Conservation (phyloP, 1,140 invertebrate genomes). For the Drosophila orena region DNA sequence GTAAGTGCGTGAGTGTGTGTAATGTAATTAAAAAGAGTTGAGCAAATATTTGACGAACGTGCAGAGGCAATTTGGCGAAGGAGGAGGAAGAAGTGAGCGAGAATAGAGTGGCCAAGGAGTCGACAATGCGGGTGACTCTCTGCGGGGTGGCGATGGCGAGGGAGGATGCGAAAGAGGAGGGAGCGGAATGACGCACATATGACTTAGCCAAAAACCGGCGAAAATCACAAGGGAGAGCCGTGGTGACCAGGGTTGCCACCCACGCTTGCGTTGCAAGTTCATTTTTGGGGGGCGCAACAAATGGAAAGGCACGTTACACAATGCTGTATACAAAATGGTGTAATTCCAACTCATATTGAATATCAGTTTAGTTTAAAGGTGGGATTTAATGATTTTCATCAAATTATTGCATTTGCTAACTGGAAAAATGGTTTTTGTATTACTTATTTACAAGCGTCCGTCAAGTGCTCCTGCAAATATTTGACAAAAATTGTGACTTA, state of each 20-base stretch:
- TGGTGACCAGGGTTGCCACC: conserved; percentile 26
- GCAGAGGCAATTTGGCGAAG: conserved; percentile 71
- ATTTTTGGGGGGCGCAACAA: conserved; percentile 52
- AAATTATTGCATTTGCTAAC: background rate
- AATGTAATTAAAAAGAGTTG: conserved; percentile 84
- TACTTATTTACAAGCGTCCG: no score
- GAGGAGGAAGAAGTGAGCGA: conserved; percentile 21
- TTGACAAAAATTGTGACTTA: background rate
- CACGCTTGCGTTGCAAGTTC: background rate
- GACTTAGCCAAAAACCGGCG: conserved; percentile 48
- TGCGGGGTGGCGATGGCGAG: conserved; percentile 5
- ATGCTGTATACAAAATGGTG: conserved; percentile 26
- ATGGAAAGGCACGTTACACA: conserved; percentile 66
- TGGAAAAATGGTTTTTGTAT: no score
- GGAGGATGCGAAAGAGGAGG: background rate
- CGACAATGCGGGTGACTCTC: conserved; percentile 41
- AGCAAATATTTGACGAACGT: conserved; percentile 84
- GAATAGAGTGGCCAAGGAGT: conserved; percentile 22
- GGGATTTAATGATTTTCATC: no score
- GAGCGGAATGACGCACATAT: conserved; percentile 62
- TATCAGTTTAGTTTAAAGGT: no score
- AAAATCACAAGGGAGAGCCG: conserved; percentile 30
- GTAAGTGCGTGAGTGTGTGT: conserved; percentile 27
- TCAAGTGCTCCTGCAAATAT: no score
- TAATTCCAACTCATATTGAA: background rate